Percentiles rank a stretch among this genome's conserved stretches.
These are phyloP conservation scores for Acanthococcus lagerstroemiae DNA, from an alignment of 2,888 invertebrate species.

Conservation along the genomic window DNA sequence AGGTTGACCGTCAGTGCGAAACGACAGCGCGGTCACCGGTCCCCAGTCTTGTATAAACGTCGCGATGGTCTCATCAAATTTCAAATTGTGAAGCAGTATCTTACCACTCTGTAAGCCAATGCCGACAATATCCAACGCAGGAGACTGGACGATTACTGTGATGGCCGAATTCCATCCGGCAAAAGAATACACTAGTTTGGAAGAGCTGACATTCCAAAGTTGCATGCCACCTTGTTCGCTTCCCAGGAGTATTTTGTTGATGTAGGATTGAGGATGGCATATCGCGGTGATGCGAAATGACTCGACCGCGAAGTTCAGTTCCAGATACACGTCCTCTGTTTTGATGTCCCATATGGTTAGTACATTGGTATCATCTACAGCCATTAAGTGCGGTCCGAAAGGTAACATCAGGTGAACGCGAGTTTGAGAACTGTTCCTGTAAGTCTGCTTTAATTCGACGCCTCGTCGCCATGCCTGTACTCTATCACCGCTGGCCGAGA, in stretches of 20 bases:
- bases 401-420: slow-evolving; percentile 69
- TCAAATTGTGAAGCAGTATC: slow-evolving; percentile 78
- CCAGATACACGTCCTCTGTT: slow-evolving; percentile 56
- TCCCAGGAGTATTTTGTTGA: slow-evolving; percentile 85
- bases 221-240: slow-evolving; percentile 75
- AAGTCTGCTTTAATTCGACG: slow-evolving; percentile 69
- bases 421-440: slow-evolving; percentile 57
- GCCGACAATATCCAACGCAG: slow-evolving; percentile 85
- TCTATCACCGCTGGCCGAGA: slow-evolving; percentile 63
- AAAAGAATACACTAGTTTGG: slow-evolving; percentile 66
- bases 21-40: slow-evolving; percentile 68
- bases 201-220: slow-evolving; percentile 78
- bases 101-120: slow-evolving; percentile 73
- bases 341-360: slow-evolving; percentile 79
- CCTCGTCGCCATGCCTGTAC: slow-evolving; percentile 84
- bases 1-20: slow-evolving; percentile 74
- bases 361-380: slow-evolving; percentile 66
- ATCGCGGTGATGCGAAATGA: slow-evolving; percentile 70
- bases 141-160: slow-evolving; percentile 71
- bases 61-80: slow-evolving; percentile 69
- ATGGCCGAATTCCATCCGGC: slow-evolving; percentile 60
- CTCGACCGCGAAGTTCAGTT: slow-evolving; percentile 55
- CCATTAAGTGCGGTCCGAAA: slow-evolving; percentile 75
- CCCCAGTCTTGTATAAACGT: slow-evolving; percentile 90
- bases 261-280: slow-evolving; percentile 87